Evolutionary conservation across 1,140 invertebrate genomes (phyloP).

Genomic region (Orius laevigatus): DNA sequence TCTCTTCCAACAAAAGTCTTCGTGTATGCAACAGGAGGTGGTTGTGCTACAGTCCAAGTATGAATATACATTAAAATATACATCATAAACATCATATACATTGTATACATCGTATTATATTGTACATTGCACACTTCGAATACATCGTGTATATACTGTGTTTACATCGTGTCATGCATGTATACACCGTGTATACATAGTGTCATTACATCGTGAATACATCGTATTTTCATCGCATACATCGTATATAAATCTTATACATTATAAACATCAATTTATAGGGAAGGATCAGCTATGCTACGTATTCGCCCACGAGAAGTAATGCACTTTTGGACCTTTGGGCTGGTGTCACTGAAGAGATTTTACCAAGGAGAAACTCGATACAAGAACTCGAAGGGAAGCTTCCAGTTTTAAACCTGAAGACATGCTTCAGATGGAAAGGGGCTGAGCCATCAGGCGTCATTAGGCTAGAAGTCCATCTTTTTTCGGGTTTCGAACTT

Average conservation of each 20-base stretch:
- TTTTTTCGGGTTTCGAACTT: constrained; percentile 45
- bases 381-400: constrained; percentile 42
- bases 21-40: constrained; percentile 45
- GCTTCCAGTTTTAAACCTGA: constrained; percentile 37
- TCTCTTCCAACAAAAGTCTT: constrained; percentile 45
- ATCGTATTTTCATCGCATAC: too few species aligned
- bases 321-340: constrained; percentile 36
- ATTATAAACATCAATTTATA: too few species aligned
- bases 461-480: constrained; percentile 37
- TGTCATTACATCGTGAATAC: too few species aligned
- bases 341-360: constrained; percentile 39
- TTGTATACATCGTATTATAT: too few species aligned
- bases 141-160: too few species aligned
- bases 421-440: constrained; percentile 45
- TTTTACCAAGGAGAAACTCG: constrained; percentile 36
- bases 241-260: too few species aligned
- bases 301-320: constrained; percentile 34
- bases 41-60: constrained; percentile 45
- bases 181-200: too few species aligned
- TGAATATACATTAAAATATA: too few species aligned
- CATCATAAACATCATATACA: too few species aligned
- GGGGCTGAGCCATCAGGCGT: constrained; percentile 36
- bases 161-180: too few species aligned
- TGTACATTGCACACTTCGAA: too few species aligned
- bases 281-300: constrained; percentile 33